Evolutionary conservation across 1,140 invertebrate species (phyloP).

Genomic region (Himalopsyche phryganea): DNA sequence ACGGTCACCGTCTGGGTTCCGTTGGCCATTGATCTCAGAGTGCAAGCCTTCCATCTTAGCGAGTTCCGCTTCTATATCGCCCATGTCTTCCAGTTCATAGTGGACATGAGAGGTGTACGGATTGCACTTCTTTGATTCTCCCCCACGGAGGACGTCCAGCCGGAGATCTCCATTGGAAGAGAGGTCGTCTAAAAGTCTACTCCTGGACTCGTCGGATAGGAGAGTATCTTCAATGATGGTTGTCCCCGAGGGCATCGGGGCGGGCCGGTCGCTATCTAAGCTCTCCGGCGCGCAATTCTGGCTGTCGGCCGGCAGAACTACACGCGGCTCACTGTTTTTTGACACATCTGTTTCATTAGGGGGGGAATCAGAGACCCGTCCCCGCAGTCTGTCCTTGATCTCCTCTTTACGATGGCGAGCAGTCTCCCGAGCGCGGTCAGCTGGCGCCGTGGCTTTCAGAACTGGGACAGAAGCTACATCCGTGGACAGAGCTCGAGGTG

Average conservation of each 20-base stretch:
- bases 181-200: constrained; percentile 19
- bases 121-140: constrained; percentile 26
- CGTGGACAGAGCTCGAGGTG: constrained; percentile 44
- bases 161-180: constrained; percentile 17
- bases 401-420: constrained; percentile 34
- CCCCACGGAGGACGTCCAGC: constrained; percentile 14
- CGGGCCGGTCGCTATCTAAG: constrained; percentile 33
- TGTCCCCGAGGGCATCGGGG: constrained; percentile 41
- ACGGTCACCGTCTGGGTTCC: constrained; percentile 9
- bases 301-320: constrained; percentile 28
- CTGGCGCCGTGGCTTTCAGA: constrained; percentile 6
- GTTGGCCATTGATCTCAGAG: constrained; percentile 41
- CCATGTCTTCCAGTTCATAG: constrained; percentile 53
- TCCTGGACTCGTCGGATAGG: constrained; percentile 17
- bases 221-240: constrained; percentile 11
- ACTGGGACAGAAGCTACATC: constrained; percentile 2
- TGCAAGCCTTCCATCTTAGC: constrained; percentile 64
- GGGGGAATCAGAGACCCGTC: background rate
- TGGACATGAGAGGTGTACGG: constrained; percentile 36
- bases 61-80: constrained; percentile 63
- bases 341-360: background rate
- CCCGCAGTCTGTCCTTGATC: constrained; percentile 41
- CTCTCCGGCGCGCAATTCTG: constrained; percentile 10
- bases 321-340: constrained; percentile 39
- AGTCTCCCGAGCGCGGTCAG: constrained; percentile 36